These are phyloP conservation scores for Trachelus iudaicus DNA, from an alignment of 2,888 invertebrate species.

Conservation along the genomic window DNA sequence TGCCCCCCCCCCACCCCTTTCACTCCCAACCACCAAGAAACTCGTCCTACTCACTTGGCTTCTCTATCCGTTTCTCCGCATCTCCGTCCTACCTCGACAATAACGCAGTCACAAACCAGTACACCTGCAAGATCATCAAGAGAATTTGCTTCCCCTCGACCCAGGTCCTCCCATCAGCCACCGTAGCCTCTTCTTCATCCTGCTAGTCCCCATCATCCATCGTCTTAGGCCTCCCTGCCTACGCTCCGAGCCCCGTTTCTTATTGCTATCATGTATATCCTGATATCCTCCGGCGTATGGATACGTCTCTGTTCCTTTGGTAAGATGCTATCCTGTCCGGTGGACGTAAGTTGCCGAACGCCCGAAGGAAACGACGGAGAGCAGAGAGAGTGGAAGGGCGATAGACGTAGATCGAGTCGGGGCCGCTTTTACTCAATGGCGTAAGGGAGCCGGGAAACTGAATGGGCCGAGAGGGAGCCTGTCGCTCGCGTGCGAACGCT, in stretches of 20 bases:
- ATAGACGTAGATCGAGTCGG: neutral
- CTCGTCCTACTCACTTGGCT: constrained; percentile 20
- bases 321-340: neutral
- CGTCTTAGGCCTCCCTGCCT: neutral
- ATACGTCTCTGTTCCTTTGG: neutral
- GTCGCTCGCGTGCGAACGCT: neutral
- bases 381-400: neutral
- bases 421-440: neutral
- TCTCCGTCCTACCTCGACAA: constrained; percentile 10
- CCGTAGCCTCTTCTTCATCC: neutral
- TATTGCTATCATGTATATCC: neutral
- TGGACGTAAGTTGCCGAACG: neutral
- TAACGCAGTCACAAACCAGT: neutral
- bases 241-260: neutral
- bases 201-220: neutral
- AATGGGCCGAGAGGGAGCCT: neutral
- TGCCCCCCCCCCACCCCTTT: constrained; percentile 25
- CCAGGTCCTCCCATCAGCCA: neutral
- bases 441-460: neutral
- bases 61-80: constrained; percentile 11
- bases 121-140: neutral
- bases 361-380: neutral
- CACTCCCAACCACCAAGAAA: constrained; percentile 23
- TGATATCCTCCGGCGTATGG: neutral
- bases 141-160: neutral